Percentiles rank a stretch among this genome's conserved stretches.
phyloP scores from a whole-genome alignment of 2,113 vertebrate genomes.

The Fukomys damarensis region DNA sequence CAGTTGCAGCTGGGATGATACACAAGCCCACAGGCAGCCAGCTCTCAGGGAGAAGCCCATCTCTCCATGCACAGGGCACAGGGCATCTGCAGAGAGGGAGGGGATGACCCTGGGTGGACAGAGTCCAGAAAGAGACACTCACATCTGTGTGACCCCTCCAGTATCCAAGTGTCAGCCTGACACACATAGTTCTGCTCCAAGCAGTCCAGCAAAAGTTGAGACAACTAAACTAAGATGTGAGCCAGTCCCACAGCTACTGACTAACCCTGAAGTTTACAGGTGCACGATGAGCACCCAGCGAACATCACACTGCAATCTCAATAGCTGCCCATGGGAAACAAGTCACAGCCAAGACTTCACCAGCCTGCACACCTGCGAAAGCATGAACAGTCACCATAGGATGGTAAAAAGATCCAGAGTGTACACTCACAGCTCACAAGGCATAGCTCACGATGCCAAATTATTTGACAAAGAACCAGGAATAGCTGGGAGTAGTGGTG shows the following conservation, averaged over 20 bases:
- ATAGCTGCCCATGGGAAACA: not conserved
- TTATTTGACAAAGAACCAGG: not conserved
- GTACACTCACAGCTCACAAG: not conserved
- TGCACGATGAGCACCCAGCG: not conserved
- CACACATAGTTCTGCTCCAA: not conserved
- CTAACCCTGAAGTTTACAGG: not conserved
- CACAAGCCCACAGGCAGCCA: not conserved
- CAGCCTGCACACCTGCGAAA: not conserved
- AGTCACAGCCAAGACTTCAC: not conserved
- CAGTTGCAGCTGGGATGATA: too few species aligned
- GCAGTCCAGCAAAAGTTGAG: not conserved
- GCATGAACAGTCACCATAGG: not conserved
- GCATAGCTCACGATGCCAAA: not conserved
- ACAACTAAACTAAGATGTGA: not conserved
- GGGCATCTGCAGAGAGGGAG: not conserved
- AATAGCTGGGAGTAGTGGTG: not conserved
- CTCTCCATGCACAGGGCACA: not conserved
- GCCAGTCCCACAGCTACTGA: not conserved
- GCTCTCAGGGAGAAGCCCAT: not conserved
- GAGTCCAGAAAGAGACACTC: not conserved
- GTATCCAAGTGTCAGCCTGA: not conserved
- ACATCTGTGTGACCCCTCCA: not conserved
- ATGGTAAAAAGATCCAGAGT: not conserved
- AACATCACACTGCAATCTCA: not conserved
- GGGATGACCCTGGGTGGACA: not conserved